phyloP scores from a whole-genome alignment of 23 tunicate species.

The Phallusia fumigata region DNA sequence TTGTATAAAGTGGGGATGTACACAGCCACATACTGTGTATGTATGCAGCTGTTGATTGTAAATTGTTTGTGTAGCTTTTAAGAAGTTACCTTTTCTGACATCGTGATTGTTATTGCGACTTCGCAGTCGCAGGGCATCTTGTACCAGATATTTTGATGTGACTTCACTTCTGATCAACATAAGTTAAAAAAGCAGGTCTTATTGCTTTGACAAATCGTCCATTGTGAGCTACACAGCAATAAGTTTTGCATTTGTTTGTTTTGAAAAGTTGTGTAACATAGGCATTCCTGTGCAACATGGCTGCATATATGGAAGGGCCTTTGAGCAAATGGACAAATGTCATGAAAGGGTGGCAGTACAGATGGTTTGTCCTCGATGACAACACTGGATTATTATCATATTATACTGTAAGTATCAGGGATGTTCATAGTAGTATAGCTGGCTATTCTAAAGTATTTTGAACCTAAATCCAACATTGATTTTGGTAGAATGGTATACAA shows the following conservation, averaged over 20 bases:
- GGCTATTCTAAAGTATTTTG: too few species aligned
- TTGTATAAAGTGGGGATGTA: background rate
- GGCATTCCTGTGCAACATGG: conserved; percentile 38
- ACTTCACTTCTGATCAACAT: background rate
- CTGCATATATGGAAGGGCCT: conserved; percentile 88
- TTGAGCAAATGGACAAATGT: conserved; percentile 94
- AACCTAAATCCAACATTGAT: too few species aligned
- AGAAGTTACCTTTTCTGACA: background rate
- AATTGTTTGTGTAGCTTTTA: background rate
- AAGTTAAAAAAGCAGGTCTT: too few species aligned
- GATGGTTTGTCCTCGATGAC: conserved; percentile 95
- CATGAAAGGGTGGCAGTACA: conserved; percentile 97
- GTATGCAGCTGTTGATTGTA: too few species aligned
- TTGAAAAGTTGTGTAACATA: conserved; percentile 12
- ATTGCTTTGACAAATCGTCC: too few species aligned
- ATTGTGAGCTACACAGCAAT: background rate
- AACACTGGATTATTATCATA: conserved; percentile 88
- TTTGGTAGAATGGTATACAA: too few species aligned
- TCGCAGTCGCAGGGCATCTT: too few species aligned
- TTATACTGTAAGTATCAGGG: conserved; percentile 57
- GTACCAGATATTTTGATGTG: too few species aligned
- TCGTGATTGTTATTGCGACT: background rate
- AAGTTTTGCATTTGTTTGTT: background rate
- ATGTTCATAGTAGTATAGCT: too few species aligned
- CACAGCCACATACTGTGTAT: too few species aligned